Evolutionary conservation across 2,113 vertebrate genomes (phyloP).

Genomic region (Erinaceus europaeus): DNA sequence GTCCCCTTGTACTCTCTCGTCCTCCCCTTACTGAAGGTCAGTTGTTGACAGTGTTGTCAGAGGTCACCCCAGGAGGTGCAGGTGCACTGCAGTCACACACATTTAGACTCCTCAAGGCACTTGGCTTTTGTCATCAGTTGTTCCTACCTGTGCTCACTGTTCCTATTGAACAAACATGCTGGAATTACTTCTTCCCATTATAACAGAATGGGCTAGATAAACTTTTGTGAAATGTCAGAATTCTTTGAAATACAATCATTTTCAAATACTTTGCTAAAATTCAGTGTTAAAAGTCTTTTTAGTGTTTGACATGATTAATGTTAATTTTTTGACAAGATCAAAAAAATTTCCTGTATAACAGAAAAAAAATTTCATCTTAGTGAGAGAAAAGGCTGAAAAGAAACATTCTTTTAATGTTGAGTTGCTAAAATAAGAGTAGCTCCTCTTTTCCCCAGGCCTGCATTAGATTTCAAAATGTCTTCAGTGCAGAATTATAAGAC

Average conservation of each 20-base stretch:
- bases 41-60: too few relatives aligned
- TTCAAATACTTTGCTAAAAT: slow-evolving; percentile 5
- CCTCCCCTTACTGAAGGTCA: too few relatives aligned
- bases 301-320: not conserved
- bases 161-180: too few relatives aligned
- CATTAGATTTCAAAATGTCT: not conserved
- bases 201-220: not conserved
- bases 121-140: too few relatives aligned
- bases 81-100: too few relatives aligned
- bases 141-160: too few relatives aligned
- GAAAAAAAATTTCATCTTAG: slow-evolving; percentile 7
- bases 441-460: not conserved
- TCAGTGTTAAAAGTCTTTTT: slow-evolving; percentile 11
- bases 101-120: too few relatives aligned
- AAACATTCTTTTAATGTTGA: slow-evolving; percentile 20
- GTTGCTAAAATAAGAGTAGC: not conserved
- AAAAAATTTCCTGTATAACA: not conserved
- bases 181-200: too few relatives aligned
- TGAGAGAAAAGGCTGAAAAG: slow-evolving; percentile 1
- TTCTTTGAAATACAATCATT: slow-evolving; percentile 17
- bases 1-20: too few relatives aligned
- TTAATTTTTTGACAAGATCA: not conserved
- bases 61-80: too few relatives aligned
- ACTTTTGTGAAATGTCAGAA: not conserved
- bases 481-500: not conserved